Evolutionary conservation across 2,113 vertebrate genomes (phyloP).

Genomic region (Poeciliopsis prolifica): DNA sequence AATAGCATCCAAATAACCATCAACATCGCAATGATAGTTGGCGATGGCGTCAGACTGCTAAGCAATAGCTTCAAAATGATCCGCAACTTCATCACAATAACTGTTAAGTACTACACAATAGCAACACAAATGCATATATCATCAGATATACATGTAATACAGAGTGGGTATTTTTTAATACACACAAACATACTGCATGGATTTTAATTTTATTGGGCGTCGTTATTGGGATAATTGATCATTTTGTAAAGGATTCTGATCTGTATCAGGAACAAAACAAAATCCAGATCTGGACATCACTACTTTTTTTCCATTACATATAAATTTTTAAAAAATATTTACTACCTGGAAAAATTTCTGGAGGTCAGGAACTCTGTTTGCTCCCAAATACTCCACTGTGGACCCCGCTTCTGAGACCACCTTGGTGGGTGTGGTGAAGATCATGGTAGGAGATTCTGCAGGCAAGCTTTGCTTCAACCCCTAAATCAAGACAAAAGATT

Average conservation of each 20-base stretch:
- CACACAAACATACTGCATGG: too few relatives aligned
- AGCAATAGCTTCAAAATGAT: too few relatives aligned
- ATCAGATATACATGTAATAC: too few relatives aligned
- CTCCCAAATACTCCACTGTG: slow-evolving; percentile 72
- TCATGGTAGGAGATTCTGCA: slow-evolving; percentile 81
- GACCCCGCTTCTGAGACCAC: slow-evolving; percentile 72
- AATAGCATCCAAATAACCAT: too few relatives aligned
- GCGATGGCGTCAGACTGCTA: too few relatives aligned
- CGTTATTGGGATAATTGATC: background rate
- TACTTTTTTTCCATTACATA: too few relatives aligned
- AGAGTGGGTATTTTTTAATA: too few relatives aligned
- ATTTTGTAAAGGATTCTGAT: background rate
- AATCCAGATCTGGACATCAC: too few relatives aligned
- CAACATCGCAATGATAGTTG: background rate
- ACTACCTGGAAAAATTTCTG: slow-evolving; percentile 93
- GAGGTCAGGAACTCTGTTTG: slow-evolving; percentile 87
- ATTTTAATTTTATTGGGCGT: background rate
- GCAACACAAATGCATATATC: too few relatives aligned
- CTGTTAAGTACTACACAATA: too few relatives aligned
- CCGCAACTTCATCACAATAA: too few relatives aligned
- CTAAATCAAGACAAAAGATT: slow-evolving; percentile 62
- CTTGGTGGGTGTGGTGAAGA: slow-evolving; percentile 87
- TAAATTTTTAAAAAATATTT: background rate
- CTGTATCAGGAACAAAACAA: too few relatives aligned
- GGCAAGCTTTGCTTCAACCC: slow-evolving; percentile 83